Evolutionary conservation across 1,140 invertebrate genomes (phyloP).

Genomic region (Acromyrmex echinatior): DNA sequence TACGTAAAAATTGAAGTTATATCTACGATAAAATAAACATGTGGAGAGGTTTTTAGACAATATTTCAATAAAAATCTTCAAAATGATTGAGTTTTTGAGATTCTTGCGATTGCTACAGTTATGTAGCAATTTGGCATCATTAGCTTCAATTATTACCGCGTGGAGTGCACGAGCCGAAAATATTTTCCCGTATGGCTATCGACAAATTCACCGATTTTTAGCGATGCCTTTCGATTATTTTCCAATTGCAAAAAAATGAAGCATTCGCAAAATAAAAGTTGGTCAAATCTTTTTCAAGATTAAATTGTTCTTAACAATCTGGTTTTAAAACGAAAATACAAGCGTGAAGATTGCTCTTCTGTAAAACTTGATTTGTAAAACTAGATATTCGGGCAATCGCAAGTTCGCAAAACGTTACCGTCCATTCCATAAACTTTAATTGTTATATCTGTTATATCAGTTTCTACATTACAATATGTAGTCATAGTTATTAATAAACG

Average conservation of each 20-base stretch:
- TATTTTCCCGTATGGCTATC: conserved; percentile 14
- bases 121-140: conserved; percentile 6
- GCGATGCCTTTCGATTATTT: conserved; percentile 11
- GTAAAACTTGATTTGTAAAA: conserved; percentile 33
- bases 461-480: conserved; percentile 6
- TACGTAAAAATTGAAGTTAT: not conserved
- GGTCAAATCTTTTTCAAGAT: not conserved
- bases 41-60: not conserved
- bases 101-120: not conserved
- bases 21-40: not conserved
- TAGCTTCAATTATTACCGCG: conserved; percentile 13
- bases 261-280: conserved; percentile 22
- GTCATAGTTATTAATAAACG: not conserved
- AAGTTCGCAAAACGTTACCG: not conserved
- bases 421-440: not conserved
- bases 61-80: not conserved
- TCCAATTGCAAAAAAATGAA: not conserved
- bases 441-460: not conserved
- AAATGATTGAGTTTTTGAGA: conserved; percentile 16
- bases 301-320: conserved; percentile 20
- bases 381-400: not conserved
- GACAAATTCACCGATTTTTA: conserved; percentile 13
- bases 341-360: not conserved
- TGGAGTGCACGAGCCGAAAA: not conserved
- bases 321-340: not conserved